phyloP scores from a whole-genome alignment of 2,888 invertebrate genomes.

The Meliscaeva auricollis region DNA sequence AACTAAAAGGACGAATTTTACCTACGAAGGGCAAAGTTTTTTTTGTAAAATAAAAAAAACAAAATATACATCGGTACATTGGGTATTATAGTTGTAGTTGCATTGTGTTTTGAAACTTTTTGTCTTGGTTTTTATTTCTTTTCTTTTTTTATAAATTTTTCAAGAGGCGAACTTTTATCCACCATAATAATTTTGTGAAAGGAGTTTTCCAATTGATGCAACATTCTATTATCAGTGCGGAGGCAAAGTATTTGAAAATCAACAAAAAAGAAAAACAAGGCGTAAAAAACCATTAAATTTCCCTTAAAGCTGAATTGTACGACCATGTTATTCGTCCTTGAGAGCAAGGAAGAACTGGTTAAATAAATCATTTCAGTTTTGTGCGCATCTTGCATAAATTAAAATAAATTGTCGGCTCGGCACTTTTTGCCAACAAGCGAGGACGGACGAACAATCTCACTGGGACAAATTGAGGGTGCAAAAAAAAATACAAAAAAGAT shows the following conservation, averaged over 20 bases:
- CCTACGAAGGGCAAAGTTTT: slow-evolving; percentile 61
- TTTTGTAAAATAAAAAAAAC: slow-evolving; percentile 33
- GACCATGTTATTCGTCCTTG: slow-evolving; percentile 34
- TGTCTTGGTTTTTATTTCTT: slow-evolving; percentile 34
- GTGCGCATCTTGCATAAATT: slow-evolving; percentile 66
- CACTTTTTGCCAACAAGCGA: slow-evolving; percentile 34
- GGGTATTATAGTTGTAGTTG: slow-evolving; percentile 52
- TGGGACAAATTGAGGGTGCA: slow-evolving; percentile 46
- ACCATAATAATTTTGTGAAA: slow-evolving; percentile 41
- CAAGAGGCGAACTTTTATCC: slow-evolving; percentile 15
- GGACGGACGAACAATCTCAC: slow-evolving; percentile 18
- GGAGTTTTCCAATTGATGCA: slow-evolving; percentile 62
- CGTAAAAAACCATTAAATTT: slow-evolving; percentile 40
- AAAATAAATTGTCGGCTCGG: slow-evolving; percentile 68
- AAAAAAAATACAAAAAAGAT: slow-evolving; percentile 50
- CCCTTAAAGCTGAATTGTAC: slow-evolving; percentile 17
- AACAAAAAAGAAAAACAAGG: background rate
- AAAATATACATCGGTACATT: slow-evolving; percentile 52
- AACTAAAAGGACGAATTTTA: slow-evolving; percentile 39
- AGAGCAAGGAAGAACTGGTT: slow-evolving; percentile 38
- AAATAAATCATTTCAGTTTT: slow-evolving; percentile 68
- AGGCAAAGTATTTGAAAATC: slow-evolving; percentile 1
- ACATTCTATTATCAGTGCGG: slow-evolving; percentile 55
- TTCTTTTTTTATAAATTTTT: slow-evolving; percentile 4
- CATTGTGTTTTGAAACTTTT: slow-evolving; percentile 54